Evolutionary conservation across 2,888 invertebrate genomes (phyloP).

Genomic region (Cosmia trapezina): DNA sequence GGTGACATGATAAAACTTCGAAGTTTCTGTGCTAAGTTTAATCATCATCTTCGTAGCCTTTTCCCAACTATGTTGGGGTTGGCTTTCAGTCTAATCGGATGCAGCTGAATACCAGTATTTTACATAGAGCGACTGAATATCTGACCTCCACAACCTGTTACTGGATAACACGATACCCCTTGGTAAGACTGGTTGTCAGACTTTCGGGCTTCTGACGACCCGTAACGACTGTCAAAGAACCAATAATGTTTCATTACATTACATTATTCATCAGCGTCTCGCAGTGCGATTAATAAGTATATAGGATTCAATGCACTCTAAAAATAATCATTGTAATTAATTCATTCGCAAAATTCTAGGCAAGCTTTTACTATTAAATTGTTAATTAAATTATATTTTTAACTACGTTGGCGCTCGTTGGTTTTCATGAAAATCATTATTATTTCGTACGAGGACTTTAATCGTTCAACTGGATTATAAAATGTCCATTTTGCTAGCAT

Average conservation of each 20-base stretch:
- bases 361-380: background rate
- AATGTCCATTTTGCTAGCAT: background rate
- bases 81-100: too few species aligned
- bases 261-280: background rate
- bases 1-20: too few species aligned
- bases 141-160: too few species aligned
- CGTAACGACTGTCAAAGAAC: background rate
- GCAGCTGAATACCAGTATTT: background rate
- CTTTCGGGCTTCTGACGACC: too few species aligned
- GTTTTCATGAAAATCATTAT: conserved; percentile 32
- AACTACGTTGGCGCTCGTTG: background rate
- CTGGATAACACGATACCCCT: too few species aligned
- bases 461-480: conserved; percentile 18
- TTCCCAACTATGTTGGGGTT: background rate
- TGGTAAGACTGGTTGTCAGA: too few species aligned
- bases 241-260: background rate
- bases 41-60: background rate
- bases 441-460: conserved; percentile 8
- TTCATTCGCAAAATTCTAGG: background rate
- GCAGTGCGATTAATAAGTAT: background rate
- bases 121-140: too few species aligned
- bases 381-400: conserved; percentile 35
- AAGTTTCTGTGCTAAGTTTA: background rate
- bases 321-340: conserved; percentile 16
- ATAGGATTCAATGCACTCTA: conserved; percentile 2